Evolutionary conservation across 2,888 invertebrate species (phyloP), one percentile per base, ranked within the genome.

Genomic region (Microctonus hyperodae): DNA sequence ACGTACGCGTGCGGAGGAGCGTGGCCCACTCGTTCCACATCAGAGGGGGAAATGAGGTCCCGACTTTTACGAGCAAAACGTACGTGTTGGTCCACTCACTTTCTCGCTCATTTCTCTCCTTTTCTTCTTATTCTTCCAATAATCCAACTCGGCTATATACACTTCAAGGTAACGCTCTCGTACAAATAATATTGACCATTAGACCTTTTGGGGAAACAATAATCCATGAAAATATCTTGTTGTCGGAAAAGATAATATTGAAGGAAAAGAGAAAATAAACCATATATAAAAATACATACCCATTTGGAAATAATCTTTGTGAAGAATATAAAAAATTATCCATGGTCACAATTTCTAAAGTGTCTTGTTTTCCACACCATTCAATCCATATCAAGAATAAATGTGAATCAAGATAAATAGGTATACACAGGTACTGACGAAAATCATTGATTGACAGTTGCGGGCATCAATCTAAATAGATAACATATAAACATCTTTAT

Each of bases 21-120:
- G 62, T 67, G 67, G 67, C 67, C 67, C 67, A 67, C 63, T 67
- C 67, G 33, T 58, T 62, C 31, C 9, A 56, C 28, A 56, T 40
- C 20, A 28, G 37, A 37, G 62, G 35, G 60, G 35, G 69, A 72
- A 69, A 69, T 64, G 64, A 75, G 73, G 72, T 71, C 75, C 59
- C 13, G 62, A 62, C 40, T 62, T 62, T 62, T 53, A 58, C 58
- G 23, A 64, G 28, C 33, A 33, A 62, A 53, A 64, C 35, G 55
- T 55, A 64, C 35, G 55, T 55, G 55, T 40, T 64, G 40, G 33
- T 11, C 61, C 57, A 48, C 31, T 28, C 31, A 48, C 33, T 48
- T 40, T 56, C 31, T 61, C 58, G 48, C 62, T 64, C 64, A 55
- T 57, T 63, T 44, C n/a, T 51, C 63, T 50, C 56, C 50, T 16